A percentile compares a stretch with the other conserved stretches of the same genome.
These are phyloP conservation scores for Sminthurinus aureus DNA, from an alignment of 2,888 invertebrate species.

Conservation along the genomic window DNA sequence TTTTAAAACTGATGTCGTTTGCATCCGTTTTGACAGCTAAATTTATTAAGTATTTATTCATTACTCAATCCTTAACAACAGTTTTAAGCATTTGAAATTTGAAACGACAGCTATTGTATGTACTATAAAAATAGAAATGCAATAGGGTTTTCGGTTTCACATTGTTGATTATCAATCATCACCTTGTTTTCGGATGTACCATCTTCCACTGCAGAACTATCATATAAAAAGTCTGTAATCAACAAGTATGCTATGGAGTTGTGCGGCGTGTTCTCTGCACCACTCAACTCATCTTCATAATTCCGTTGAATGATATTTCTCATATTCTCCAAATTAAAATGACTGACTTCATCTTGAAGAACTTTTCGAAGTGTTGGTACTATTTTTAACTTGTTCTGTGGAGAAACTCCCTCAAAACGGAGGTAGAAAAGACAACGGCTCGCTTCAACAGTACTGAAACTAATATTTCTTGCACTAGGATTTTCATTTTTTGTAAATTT, in stretches of 20 bases:
- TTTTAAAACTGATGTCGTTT: neutral
- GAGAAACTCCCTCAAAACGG: neutral
- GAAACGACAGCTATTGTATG: too few species aligned
- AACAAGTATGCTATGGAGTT: neutral
- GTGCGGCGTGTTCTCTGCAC: neutral
- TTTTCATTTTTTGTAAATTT: neutral
- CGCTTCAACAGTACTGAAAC: neutral
- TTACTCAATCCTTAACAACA: too few species aligned
- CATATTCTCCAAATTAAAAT: constrained; percentile 4
- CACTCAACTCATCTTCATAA: constrained; percentile 11
- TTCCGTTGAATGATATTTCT: neutral
- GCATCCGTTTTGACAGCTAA: too few species aligned
- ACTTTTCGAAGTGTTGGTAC: neutral
- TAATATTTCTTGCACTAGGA: neutral
- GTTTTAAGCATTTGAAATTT: too few species aligned
- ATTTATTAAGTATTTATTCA: too few species aligned
- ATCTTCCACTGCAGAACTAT: too few species aligned
- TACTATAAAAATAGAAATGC: too few species aligned
- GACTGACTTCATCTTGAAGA: neutral
- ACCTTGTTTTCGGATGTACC: neutral
- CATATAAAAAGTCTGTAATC: constrained; percentile 6
- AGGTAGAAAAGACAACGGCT: neutral
- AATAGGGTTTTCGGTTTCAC: too few species aligned
- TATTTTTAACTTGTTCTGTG: neutral
- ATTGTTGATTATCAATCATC: neutral